A percentile compares a stretch with the other conserved stretches of the same genome.
Evolutionary conservation across 1,140 invertebrate genomes (phyloP).

Genomic region (Sitodiplosis mosellana): DNA sequence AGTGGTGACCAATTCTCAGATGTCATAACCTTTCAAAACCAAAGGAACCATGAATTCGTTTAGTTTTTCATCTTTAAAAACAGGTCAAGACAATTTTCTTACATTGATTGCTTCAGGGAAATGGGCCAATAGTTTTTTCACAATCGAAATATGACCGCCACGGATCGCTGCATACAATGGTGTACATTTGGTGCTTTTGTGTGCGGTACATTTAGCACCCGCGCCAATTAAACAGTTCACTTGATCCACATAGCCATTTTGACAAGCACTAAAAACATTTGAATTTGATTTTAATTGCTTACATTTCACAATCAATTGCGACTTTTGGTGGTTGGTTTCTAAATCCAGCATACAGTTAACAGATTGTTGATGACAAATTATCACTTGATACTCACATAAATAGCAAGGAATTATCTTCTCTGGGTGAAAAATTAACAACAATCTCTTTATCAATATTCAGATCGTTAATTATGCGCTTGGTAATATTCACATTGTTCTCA

Average conservation of each 20-base stretch:
- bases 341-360: constrained; percentile 59
- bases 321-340: constrained; percentile 69
- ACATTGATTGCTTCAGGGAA: constrained; percentile 51
- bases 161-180: constrained; percentile 84
- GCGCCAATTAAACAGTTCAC: constrained; percentile 59
- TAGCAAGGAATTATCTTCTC: constrained; percentile 66
- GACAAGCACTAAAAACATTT: constrained; percentile 46
- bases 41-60: too few relatives aligned
- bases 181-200: constrained; percentile 79
- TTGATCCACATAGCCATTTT: constrained; percentile 62
- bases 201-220: constrained; percentile 68
- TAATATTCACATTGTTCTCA: too few relatives aligned
- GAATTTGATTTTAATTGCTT: neutral
- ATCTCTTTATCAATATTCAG: constrained; percentile 44
- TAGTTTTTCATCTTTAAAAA: too few relatives aligned
- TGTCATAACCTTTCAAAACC: constrained; percentile 27
- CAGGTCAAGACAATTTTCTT: constrained; percentile 7
- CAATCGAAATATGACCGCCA: constrained; percentile 65
- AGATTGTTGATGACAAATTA: constrained; percentile 29
- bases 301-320: constrained; percentile 59
- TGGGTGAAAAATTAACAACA: constrained; percentile 69
- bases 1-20: constrained; percentile 84
- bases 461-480: constrained; percentile 39
- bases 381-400: constrained; percentile 46
- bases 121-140: constrained; percentile 50